These are phyloP conservation scores for Ploceus nigricollis DNA, from an alignment of 2,113 vertebrate genomes.

Conservation along the genomic window DNA sequence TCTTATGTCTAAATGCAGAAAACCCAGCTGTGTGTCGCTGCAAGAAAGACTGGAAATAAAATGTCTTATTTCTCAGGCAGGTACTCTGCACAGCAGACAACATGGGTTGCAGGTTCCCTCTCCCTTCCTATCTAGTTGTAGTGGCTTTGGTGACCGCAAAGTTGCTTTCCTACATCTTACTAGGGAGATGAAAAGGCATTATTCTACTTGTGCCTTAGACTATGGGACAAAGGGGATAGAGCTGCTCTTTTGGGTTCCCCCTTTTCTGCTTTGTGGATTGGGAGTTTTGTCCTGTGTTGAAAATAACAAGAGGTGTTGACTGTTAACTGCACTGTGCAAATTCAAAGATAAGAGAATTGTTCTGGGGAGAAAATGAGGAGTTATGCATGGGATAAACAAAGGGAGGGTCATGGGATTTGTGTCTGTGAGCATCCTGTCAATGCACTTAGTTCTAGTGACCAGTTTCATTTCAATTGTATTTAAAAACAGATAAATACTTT, in stretches of 20 bases:
- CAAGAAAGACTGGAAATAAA: not conserved
- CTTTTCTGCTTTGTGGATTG: not conserved
- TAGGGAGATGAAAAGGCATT: not conserved
- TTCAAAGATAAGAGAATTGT: not conserved
- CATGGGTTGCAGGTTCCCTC: fast-evolving
- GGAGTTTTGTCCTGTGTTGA: not conserved
- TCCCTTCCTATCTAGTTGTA: not conserved
- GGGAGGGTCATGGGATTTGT: not conserved
- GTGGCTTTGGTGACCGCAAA: not conserved
- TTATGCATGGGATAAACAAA: not conserved
- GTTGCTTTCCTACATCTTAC: not conserved
- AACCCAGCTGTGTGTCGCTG: not conserved
- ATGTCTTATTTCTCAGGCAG: not conserved
- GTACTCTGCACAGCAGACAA: not conserved
- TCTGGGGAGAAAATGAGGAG: not conserved
- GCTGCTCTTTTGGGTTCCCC: not conserved
- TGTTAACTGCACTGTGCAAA: not conserved
- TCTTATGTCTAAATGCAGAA: not conserved
- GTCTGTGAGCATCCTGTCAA: not conserved
- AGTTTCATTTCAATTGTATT: not conserved
- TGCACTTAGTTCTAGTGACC: not conserved
- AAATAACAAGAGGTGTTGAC: not conserved
- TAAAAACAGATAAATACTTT: not conserved
- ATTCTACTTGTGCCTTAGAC: not conserved
- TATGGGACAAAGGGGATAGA: not conserved